Base-by-base conservation (phyloP, 2,113 vertebrate species). In the Callorhinus ursinus region DNA sequence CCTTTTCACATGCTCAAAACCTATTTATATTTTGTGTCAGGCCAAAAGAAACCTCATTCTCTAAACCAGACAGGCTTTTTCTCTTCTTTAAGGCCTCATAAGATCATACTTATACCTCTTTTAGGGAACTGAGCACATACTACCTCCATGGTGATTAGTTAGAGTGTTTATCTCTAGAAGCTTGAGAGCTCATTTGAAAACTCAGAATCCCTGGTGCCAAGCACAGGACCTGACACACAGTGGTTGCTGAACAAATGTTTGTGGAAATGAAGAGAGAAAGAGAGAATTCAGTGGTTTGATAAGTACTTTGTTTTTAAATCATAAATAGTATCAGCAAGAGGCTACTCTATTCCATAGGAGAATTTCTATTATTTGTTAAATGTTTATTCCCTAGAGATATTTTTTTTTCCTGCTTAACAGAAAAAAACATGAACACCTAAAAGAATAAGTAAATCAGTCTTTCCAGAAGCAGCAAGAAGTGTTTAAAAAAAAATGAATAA, bases 271-370 rank as follows among this genome's bases (percentile, higher is more conserved):
- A 51, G 22, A 86, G 1, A 15, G 28, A 72, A 88, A 90, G 57
- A 71, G 14, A 90, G n/a, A 80, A 88, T 21, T 65, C 24, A 49
- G 4, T 55, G 46, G 26, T 49, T 53, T 76, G 24, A 36, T 69
- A 87, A 87, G 24, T 82, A 77, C 31, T 94, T 92, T 93, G n/a
- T 69, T 94, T 97, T 88, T 21, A 92, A 93, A 84, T 5, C 39
- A 85, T 9, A 71, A 65, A 61, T 53, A 69, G 19, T 19, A 76
- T 15, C 15, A 82, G 72, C n/a, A 85, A 76, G 19, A 61, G n/a
- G 69, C 55, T 72, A 42, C 13, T 51, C 22, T 33, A 63, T 67
- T 51, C 83, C 59, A 90, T 1, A 94, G 12, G 71, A 59, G n/a
- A 71, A 13, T 77, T 91, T 53, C 74, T 67, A 61, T 79, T 77